Base-by-base conservation (phyloP, 2,888 invertebrate genomes). In the Nemapogon koenigi region DNA sequence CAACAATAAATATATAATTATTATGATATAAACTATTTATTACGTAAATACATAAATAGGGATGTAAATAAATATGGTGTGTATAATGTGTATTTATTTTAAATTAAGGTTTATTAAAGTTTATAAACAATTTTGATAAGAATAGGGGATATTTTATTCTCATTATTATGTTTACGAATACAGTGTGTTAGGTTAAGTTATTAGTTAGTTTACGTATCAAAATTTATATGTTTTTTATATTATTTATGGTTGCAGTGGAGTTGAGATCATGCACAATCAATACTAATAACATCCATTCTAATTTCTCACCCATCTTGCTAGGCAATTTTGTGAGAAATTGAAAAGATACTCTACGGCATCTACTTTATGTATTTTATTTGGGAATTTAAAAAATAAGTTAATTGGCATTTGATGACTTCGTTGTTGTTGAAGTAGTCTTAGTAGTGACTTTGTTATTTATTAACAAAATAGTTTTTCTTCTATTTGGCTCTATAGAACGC, bases 391-490 rank as follows among this genome's bases (percentile, higher is more conserved):
- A 22, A 22, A 22, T 22, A 22, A 22, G 4, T 22, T 22, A 22
- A 10, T 22, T 22, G 10, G 22, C 6, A 22, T 7, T 7, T 22
- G 22, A 7, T 22, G 22, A 10, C 10, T 22, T 10, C 22, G 22
- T 6, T 22, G 4, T 22, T 22, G 22, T 22, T 22, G 22, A 22
- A 47, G 60, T 45, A 25, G 63, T 54, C 53, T 57, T 63, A 16
- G 62, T 62, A 37, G 65, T 65, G 48, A 68, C 57, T 62, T 72
- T 75, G 53, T 80, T 80, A 56, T 79, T 79, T 43, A 80, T 79
- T 46, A 76, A 73, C 28, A 80, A 50, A 44, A 80, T 80, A 38
- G 79, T 80, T 59, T 78, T 75, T 46, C 80, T 59, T 50, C 80
- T 66, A 50, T 75, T 76, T 26, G 79, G 75, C 45, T 79, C 76